phyloP scores from a whole-genome alignment of 2,888 invertebrate genomes.

The Listrodromus nycthemerus region DNA sequence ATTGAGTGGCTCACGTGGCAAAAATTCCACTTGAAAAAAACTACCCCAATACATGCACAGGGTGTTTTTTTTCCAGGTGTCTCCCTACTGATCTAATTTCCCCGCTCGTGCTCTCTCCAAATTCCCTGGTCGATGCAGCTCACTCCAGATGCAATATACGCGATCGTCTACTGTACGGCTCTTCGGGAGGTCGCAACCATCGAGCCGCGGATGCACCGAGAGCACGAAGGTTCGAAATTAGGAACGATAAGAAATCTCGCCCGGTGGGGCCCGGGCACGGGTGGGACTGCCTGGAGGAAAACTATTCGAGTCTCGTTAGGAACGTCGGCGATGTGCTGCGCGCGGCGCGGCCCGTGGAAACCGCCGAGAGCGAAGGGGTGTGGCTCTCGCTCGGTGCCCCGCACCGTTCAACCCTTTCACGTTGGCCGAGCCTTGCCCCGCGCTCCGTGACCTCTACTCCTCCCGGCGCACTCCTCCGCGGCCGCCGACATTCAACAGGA shows the following conservation, averaged over 20 bases:
- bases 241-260: slow-evolving; percentile 53
- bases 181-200: neutral
- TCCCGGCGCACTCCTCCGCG: slow-evolving; percentile 29
- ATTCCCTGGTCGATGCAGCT: too few relatives aligned
- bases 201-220: slow-evolving; percentile 10
- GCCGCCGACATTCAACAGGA: slow-evolving; percentile 57
- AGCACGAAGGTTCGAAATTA: slow-evolving; percentile 42
- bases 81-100: too few relatives aligned
- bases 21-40: too few relatives aligned
- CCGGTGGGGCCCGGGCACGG: slow-evolving; percentile 8
- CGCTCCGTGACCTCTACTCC: slow-evolving; percentile 31
- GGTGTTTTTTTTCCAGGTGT: too few relatives aligned
- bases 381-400: slow-evolving; percentile 32
- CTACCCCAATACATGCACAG: too few relatives aligned
- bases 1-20: too few relatives aligned
- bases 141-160: too few relatives aligned
- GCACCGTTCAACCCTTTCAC: slow-evolving; percentile 49
- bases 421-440: neutral
- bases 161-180: too few relatives aligned
- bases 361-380: slow-evolving; percentile 44
- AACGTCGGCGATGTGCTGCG: slow-evolving; percentile 42
- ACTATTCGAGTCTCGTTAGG: slow-evolving; percentile 64
- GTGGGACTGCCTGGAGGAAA: slow-evolving; percentile 41
- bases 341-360: slow-evolving; percentile 40
- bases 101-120: too few relatives aligned